Percentiles rank a stretch among this genome's conserved stretches.
phyloP scores from a whole-genome alignment of 2,888 invertebrate genomes.

The Apeira syringaria region DNA sequence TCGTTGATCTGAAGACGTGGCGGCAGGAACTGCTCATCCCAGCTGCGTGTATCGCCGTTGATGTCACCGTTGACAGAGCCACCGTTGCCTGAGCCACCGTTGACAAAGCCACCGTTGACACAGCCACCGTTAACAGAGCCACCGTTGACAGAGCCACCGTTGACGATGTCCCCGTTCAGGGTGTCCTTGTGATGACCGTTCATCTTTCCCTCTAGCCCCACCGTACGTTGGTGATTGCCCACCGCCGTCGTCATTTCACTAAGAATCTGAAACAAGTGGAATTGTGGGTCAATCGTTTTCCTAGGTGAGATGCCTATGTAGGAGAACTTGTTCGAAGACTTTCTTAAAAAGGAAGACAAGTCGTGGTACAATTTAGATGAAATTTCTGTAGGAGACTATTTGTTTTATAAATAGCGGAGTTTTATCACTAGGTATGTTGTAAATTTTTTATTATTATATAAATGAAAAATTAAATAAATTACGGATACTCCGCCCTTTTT shows the following conservation, averaged over 20 bases:
- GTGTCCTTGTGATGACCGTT: slow-evolving; percentile 37
- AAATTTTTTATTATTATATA: too few species aligned
- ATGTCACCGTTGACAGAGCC: slow-evolving; percentile 28
- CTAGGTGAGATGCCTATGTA: too few species aligned
- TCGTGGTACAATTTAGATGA: too few species aligned
- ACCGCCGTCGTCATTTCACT: slow-evolving; percentile 53
- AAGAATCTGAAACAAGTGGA: slow-evolving; percentile 1
- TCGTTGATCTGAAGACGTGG: slow-evolving; percentile 61
- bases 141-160: slow-evolving; percentile 21
- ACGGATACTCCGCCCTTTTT: too few species aligned
- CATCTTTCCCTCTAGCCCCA: slow-evolving; percentile 19
- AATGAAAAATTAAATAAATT: too few species aligned
- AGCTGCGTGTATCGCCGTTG: slow-evolving; percentile 29
- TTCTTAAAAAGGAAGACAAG: too few species aligned
- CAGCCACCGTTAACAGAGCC: slow-evolving; percentile 14
- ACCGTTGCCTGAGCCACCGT: slow-evolving; percentile 33
- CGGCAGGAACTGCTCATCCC: slow-evolving; percentile 68
- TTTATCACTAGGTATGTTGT: too few species aligned
- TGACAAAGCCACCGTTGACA: slow-evolving; percentile 30
- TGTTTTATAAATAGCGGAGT: too few species aligned
- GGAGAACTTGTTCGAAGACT: too few species aligned
- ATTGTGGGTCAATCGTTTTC: too few species aligned
- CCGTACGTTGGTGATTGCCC: slow-evolving; percentile 31
- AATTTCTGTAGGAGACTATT: too few species aligned
- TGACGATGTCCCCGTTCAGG: slow-evolving; percentile 18